Evolutionary conservation across 2,797 vertebrate species (phyloP).

Genomic region (Anas capensis): DNA sequence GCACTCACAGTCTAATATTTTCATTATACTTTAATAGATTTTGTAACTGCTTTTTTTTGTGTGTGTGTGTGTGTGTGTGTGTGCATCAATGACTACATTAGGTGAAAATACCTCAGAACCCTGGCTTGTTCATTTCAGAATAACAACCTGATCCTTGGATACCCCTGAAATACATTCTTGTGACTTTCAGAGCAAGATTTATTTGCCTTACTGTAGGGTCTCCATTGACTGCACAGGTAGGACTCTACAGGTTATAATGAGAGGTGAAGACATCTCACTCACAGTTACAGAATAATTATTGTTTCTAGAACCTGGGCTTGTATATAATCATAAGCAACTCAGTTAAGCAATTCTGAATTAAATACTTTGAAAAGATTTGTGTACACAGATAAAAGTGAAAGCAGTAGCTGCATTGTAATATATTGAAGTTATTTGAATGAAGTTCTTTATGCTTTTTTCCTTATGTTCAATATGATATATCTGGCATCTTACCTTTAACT

Average conservation of each 20-base stretch:
- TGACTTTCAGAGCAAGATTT: background rate
- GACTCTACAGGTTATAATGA: background rate
- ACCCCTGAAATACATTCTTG: background rate
- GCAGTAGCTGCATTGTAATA: background rate
- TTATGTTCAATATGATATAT: rapidly evolving
- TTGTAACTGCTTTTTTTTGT: background rate
- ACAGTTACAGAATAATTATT: background rate
- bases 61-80: no score
- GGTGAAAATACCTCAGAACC: background rate
- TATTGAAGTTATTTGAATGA: background rate
- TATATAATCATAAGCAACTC: background rate
- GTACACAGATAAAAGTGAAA: background rate
- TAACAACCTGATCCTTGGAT: background rate
- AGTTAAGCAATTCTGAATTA: background rate
- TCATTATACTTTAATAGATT: background rate
- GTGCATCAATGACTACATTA: background rate
- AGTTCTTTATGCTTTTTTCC: background rate
- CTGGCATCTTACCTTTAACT: conserved; percentile 85
- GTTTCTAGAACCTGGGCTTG: background rate
- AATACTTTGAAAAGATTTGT: background rate
- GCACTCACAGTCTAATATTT: background rate
- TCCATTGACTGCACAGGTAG: background rate
- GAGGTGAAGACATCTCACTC: background rate
- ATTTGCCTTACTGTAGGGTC: background rate
- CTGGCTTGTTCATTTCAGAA: background rate